Base-by-base conservation (phyloP, 2,113 vertebrate genomes). In the Laterallus jamaicensis region DNA sequence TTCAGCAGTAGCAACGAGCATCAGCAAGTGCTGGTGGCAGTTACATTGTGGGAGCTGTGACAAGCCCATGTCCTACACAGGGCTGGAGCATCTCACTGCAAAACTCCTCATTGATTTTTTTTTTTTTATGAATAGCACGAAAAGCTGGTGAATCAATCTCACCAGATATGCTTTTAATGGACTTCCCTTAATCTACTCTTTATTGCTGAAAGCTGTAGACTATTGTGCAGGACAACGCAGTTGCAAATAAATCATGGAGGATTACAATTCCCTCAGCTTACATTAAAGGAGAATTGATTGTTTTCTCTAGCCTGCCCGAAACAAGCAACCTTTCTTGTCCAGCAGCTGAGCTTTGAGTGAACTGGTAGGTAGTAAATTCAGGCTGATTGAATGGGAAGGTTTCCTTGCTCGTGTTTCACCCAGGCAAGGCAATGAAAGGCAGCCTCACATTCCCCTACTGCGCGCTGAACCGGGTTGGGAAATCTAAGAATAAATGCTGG, bases 321-420 rank as follows among this genome's bases (percentile, higher is more conserved):
- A 91, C 76, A 93, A 93, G 86, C 84, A 95, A 82, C 88, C 81
- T 96, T 96, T 92, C 79, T 90, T 92, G 88, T 86, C 70, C 28
- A 16, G 55, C 83, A 50, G 56, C 82, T 74, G 89, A 85, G 67
- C 75, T 87, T 37, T 20, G 69, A 82, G 76, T 9, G 6, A 62
- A 26, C 40, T 75, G 82, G 66, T 47, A 35, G 44, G 75, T 31
- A 19, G 74, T 77, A 93, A 87, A 89, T 77, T 68, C 73, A 55
- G 62, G 52, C 67, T 37, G 80, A 50, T 47, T 93, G 76, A 94
- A 90, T 10, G 50, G 67, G 71, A 22, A 1, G 6, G 3, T 90
- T 90, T 85, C 82, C 75, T 92, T 39, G 47, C 82, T 97, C 91
- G 8, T 96, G 76, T 96, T 96, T 95, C 78, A 82, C 70, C 84